Conservation (phyloP, 2,113 vertebrate species). For the Pterocles orientalis region DNA sequence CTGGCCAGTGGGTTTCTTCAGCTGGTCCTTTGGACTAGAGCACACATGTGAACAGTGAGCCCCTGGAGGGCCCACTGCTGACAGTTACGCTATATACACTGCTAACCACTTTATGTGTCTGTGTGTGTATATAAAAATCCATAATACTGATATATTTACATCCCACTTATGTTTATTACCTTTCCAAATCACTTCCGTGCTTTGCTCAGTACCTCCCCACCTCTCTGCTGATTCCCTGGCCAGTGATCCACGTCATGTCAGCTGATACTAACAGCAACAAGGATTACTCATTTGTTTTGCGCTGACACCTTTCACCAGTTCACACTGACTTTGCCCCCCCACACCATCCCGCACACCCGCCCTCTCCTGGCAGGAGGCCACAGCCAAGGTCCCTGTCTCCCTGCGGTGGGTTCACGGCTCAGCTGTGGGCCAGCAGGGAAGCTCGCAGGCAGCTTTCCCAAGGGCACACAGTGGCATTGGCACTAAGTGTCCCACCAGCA, state of each 20-base stretch:
- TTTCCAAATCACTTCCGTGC: background rate
- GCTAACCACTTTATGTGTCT: background rate
- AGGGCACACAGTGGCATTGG: accelerated
- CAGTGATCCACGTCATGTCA: background rate
- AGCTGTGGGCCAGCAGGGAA: accelerated
- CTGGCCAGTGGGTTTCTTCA: background rate
- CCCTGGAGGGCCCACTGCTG: background rate
- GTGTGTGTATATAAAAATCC: background rate
- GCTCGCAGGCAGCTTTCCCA: background rate
- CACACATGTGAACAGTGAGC: background rate
- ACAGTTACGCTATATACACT: no score
- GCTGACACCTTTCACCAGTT: background rate
- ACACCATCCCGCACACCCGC: background rate
- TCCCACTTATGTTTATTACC: background rate
- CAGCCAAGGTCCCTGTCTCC: accelerated
- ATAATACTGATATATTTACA: background rate
- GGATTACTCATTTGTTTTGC: background rate
- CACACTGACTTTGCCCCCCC: background rate
- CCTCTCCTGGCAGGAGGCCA: background rate
- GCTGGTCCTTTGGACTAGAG: background rate
- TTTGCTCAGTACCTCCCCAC: background rate
- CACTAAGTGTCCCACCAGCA: accelerated
- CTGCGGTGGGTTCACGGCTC: accelerated
- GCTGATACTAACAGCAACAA: background rate
- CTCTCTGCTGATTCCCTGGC: background rate